phyloP scores from a whole-genome alignment of 2,113 vertebrate genomes.

The Cyphomyrus plagiostoma region DNA sequence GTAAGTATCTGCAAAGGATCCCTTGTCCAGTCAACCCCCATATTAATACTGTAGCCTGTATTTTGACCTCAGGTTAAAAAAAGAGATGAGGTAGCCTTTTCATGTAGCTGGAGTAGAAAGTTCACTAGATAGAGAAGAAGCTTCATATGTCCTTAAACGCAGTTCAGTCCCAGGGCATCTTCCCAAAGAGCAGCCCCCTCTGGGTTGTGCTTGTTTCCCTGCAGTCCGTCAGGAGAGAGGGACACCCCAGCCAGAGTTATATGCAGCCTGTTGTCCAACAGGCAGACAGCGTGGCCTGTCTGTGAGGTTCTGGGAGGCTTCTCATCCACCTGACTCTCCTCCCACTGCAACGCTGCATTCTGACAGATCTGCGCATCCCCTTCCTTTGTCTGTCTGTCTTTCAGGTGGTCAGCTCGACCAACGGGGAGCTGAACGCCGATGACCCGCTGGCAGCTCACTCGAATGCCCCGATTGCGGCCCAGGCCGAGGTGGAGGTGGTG shows the following conservation, averaged over 20 bases:
- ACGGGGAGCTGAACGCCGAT: constrained; percentile 92
- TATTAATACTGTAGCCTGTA: neutral
- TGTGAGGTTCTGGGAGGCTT: neutral
- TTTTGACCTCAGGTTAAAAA: neutral
- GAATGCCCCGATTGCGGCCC: constrained; percentile 85
- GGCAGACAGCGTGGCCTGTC: neutral
- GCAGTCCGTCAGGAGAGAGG: neutral
- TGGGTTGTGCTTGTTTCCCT: neutral
- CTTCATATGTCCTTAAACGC: neutral
- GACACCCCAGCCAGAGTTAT: neutral
- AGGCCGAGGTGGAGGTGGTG: constrained; percentile 92
- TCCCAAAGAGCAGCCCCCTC: neutral
- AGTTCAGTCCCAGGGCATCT: neutral
- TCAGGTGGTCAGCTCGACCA: constrained; percentile 96
- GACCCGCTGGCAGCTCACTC: constrained; percentile 84
- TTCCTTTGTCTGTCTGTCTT: constrained; percentile 39
- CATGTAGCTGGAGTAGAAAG: neutral
- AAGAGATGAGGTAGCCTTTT: neutral
- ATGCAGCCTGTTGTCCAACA: neutral
- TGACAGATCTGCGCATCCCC: neutral
- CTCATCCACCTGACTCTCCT: neutral
- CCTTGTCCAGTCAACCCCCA: neutral
- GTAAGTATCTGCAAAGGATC: neutral
- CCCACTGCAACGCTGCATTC: neutral
- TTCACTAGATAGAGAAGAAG: neutral